Base-by-base conservation (phyloP, 35 echinoderm and acorn worm genomes). In the Nesometra sesokonis region DNA sequence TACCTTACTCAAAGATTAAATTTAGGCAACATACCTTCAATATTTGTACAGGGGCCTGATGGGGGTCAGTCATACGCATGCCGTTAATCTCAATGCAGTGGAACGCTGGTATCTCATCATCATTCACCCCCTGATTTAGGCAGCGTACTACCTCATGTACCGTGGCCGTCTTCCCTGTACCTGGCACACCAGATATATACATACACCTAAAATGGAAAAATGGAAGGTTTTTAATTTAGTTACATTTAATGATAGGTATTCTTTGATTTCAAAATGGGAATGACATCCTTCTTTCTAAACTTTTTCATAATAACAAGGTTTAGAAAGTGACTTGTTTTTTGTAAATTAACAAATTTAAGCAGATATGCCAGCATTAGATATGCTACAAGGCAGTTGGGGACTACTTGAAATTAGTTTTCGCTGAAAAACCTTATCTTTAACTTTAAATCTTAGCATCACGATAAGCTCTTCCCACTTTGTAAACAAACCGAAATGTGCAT, bases 151-250 rank as follows among this genome's bases (percentile, higher is more conserved):
- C 90, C 31, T 93, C 96, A 89, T 89, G 90, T 29, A 94, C 90
- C 0, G 96, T 99, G 29, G 96, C 96, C 2, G 96, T 99, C 85
- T 99, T 99, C 0, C 96, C 96, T 21, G 96, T 99, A 0, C 96
- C 96, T 47, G 96, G 96, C 11, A 99, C 96, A 13, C 96, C 96
- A 37, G 96, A 99, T 19, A 99, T 91, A 46, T 99, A 99, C 92
- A 99, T 88, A 78, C 96, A 99, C 17, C 96, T 99, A 47, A 17
- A 33, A 76, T 11, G 9, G n/a, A 76, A 80, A 84, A 57, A 83
- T 36, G 31, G 3, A 27, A 80, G 15, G 15, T 43, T 43, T 7
- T 15, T 43, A 43, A 43, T 43, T 43, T 43, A 78, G n/a, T n/a
- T 78, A 78, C n/a, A 32, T 30, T 27, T 29, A 8, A 27, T 9